A percentile compares a stretch with the other conserved stretches of the same genome.
phyloP scores from a whole-genome alignment of 2,797 vertebrate species.

The Presbytis comata region DNA sequence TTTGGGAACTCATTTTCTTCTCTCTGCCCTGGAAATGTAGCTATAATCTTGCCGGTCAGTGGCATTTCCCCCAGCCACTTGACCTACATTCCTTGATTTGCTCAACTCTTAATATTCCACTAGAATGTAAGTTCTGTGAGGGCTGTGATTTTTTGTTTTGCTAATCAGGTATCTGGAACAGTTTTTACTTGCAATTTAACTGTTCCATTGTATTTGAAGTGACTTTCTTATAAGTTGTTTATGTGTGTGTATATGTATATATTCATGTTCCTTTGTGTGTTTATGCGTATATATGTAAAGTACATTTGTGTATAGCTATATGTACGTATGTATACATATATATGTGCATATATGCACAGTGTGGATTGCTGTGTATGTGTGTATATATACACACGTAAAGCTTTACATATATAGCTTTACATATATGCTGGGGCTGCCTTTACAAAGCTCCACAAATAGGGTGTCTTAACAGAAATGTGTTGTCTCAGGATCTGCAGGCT shows the following conservation, averaged over 20 bases:
- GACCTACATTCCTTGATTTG: background rate
- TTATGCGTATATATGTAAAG: too few relatives aligned
- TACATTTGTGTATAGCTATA: too few relatives aligned
- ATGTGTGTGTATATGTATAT: background rate
- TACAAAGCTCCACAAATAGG: background rate
- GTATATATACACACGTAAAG: background rate
- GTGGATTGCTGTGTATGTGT: too few relatives aligned
- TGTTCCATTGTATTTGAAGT: background rate
- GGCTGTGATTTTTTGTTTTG: background rate
- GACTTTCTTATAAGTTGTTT: background rate
- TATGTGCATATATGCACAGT: background rate
- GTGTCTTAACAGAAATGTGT: background rate
- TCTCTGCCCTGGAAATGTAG: background rate
- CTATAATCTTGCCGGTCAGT: background rate
- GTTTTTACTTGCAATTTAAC: background rate
- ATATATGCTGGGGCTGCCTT: background rate
- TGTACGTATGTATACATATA: too few relatives aligned
- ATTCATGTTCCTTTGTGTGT: background rate
- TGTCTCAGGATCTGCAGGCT: background rate
- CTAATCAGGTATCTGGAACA: background rate
- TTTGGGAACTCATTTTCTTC: background rate
- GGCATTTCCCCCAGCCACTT: background rate
- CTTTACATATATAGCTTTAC: background rate
- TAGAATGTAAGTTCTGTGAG: background rate
- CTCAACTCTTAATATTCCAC: background rate